Conservation (phyloP, 2,888 invertebrate genomes). For the Augochlorella aurata region DNA sequence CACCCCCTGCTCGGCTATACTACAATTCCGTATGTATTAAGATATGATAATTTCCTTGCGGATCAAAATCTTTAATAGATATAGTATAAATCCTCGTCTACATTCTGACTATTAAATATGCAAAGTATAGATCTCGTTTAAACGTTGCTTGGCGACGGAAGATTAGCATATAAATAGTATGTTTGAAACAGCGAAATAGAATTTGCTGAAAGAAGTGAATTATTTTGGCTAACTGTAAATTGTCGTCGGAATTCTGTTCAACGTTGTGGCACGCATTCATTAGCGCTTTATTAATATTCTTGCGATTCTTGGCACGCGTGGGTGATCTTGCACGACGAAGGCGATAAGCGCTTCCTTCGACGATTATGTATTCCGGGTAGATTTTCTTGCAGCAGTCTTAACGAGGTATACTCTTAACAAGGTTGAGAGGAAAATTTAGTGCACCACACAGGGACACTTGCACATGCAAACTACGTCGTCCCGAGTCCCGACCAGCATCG, state of each 20-base stretch:
- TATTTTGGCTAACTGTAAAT: not conserved
- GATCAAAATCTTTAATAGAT: too few species aligned
- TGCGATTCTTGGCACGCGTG: constrained; percentile 28
- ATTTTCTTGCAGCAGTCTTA: constrained; percentile 69
- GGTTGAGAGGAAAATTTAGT: constrained; percentile 64
- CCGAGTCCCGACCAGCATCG: not conserved
- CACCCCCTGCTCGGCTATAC: too few species aligned
- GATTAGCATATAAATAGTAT: too few species aligned
- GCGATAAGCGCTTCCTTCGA: constrained; percentile 11
- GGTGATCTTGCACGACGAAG: constrained; percentile 22
- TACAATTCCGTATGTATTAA: too few species aligned
- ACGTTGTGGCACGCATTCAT: not conserved
- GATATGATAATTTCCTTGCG: too few species aligned
- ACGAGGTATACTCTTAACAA: constrained; percentile 70
- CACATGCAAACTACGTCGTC: constrained; percentile 36
- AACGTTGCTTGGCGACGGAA: too few species aligned
- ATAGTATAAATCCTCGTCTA: too few species aligned
- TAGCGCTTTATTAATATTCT: constrained; percentile 8
- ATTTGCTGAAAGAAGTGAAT: not conserved
- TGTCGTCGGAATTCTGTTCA: not conserved
- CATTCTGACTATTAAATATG: too few species aligned
- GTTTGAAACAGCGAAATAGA: too few species aligned
- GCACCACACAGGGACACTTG: constrained; percentile 45
- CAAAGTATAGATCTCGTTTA: too few species aligned
- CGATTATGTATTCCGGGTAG: constrained; percentile 28